Evolutionary conservation across 2,113 vertebrate species (phyloP).

Genomic region (Riparia riparia): DNA sequence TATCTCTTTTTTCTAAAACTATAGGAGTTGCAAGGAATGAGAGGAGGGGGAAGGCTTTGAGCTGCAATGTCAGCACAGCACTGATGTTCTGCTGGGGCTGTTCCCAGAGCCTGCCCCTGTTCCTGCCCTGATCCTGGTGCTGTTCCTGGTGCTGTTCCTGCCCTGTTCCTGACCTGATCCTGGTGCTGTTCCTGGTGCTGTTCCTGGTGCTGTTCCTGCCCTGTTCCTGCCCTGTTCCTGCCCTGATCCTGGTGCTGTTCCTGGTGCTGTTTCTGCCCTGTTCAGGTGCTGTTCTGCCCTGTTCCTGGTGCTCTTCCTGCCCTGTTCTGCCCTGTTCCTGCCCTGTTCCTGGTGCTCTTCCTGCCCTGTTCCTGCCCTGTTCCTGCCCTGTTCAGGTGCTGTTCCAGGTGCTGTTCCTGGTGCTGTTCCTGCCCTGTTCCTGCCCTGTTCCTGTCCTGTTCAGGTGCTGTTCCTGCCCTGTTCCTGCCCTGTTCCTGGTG

Average conservation of each 20-base stretch:
- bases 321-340: too few relatives aligned
- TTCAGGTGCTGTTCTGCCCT: background rate
- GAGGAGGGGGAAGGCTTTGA: background rate
- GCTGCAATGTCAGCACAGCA: background rate
- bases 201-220: too few relatives aligned
- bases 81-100: fast-evolving
- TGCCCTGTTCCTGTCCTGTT: too few relatives aligned
- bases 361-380: too few relatives aligned
- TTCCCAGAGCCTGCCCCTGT: background rate
- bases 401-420: too few relatives aligned
- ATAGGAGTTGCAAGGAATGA: fast-evolving
- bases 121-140: background rate
- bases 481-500: too few relatives aligned
- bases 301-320: too few relatives aligned
- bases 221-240: too few relatives aligned
- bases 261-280: background rate
- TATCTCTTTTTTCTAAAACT: background rate
- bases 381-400: too few relatives aligned
- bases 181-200: background rate
- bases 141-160: background rate
- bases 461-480: too few relatives aligned
- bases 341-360: too few relatives aligned
- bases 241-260: background rate
- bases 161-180: background rate
- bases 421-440: too few relatives aligned